Base-by-base conservation (phyloP, 2,113 vertebrate species). In the Beaufortia kweichowensis region DNA sequence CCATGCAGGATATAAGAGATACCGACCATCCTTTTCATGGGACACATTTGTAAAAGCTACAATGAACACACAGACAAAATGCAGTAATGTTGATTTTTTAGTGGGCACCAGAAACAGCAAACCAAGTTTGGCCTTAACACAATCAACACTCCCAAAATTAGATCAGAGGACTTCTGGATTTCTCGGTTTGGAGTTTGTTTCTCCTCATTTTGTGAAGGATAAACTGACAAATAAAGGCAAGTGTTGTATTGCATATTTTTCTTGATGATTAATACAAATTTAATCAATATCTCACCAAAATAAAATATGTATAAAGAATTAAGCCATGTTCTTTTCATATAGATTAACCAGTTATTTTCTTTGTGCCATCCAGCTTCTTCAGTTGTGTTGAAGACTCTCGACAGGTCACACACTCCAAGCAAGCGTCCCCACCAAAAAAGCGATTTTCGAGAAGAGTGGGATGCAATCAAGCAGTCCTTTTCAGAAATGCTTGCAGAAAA, bases 401-500 rank as follows among this genome's bases (percentile, higher is more conserved):
- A 94, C 86, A 90, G 89, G 87, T 78, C 83, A 83, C 90, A 88
- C 84, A 84, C 87, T 79, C 87, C 87, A 73, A 84, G 81, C 62
- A 85, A 90, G 84, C 85, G 88, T 78, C 72, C 0, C 82, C 85
- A 86, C 80, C 90, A 82, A 71, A 87, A 83, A 88, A 91, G 89
- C 87, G 86, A 88, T 62, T 84, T 79, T 81, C 85, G 83, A 81
- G 89, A 88, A 81, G 90, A 94, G 82, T 88, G 91, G 94, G 94
- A 91, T 86, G 87, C 90, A 83, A 79, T 11, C 84, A 91, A 86
- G 85, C 89, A 93, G 87, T 85, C 87, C 63, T 89, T 91, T 92
- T 90, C 87, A 87, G 91, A 93, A 43, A 91, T 90, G 79, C 77
- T 91, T 87, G 86, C 86, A 89, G 91, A 93, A 88, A 89, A 92